Evolutionary conservation across 2,888 invertebrate species (phyloP), one percentile per base, ranked within the genome.

Genomic region (Spisula solida): DNA sequence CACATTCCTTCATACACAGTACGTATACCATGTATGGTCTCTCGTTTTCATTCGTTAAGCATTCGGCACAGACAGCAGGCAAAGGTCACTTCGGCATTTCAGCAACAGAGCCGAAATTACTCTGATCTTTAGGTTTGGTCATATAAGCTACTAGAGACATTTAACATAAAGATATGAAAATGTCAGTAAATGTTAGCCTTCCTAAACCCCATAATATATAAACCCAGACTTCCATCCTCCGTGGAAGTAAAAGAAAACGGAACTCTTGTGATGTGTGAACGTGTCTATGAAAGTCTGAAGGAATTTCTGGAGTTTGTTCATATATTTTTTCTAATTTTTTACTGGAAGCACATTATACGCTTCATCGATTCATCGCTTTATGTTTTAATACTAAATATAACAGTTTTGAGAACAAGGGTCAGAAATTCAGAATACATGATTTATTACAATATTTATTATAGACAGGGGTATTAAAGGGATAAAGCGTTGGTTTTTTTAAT

Each of bases 81-180:
- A 80, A 94, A 94, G 93, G 94, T 93, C 94, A 94, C 85, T 16
- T 75, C 93, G 93, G 86, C 93, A 94, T 94, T 94, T 94, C 88
- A 75, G 66, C 41, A 89, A 86, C 70, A 79, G 66, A 34, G 29
- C 66, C 55, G 75, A 82, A 91, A 90, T 91, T 88, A 84, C 75
- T 70, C 31, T 88, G 90, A 89, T 89, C 90, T 90, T 90, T 92
- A 80, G 47, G 81, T 86, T 79, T 81, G 84, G 86, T 51, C 85
- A 70, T 56, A 56, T 87, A 79, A 82, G 81, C 84, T 81, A 85
- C 81, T 55, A 47, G 82, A 90, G 92, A 91, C 92, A 89, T 92
- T 92, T 91, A 86, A 81, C 81, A 86, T 85, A 85, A 92, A 92
- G 92, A 89, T 85, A 88, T 16, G 48, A 48, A 92, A 92, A 92